phyloP scores from a whole-genome alignment of 2,888 invertebrate genomes.

The Myopa testacea region DNA sequence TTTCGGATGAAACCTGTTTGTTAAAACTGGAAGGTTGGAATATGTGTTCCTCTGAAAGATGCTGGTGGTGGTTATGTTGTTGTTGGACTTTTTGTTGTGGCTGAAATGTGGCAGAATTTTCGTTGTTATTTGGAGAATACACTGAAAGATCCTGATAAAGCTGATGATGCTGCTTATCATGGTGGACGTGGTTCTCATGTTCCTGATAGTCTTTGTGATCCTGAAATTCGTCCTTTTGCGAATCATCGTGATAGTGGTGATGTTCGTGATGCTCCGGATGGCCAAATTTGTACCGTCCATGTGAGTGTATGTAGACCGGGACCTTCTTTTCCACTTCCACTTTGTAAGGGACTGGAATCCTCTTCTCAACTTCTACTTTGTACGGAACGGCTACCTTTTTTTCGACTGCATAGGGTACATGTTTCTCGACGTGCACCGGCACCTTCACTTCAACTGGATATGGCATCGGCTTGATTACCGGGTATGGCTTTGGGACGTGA shows the following conservation, averaged over 20 bases:
- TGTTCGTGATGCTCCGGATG: slow-evolving; percentile 40
- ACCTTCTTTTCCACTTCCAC: slow-evolving; percentile 67
- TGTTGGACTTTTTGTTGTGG: not conserved
- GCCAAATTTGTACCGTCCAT: slow-evolving; percentile 66
- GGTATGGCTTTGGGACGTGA: slow-evolving; percentile 71
- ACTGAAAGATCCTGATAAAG: slow-evolving; percentile 47
- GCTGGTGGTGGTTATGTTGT: slow-evolving; percentile 9
- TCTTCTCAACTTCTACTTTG: slow-evolving; percentile 54
- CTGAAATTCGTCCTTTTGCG: slow-evolving; percentile 27
- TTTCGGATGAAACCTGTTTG: slow-evolving; percentile 21
- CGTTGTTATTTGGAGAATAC: slow-evolving; percentile 50
- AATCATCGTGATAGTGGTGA: slow-evolving; percentile 24
- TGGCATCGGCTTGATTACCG: slow-evolving; percentile 71
- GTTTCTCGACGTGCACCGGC: slow-evolving; percentile 63
- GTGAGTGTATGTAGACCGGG: slow-evolving; percentile 62
- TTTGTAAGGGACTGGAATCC: slow-evolving; percentile 66
- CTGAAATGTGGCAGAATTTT: slow-evolving; percentile 45
- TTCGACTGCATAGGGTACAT: slow-evolving; percentile 68
- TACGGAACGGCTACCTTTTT: slow-evolving; percentile 66
- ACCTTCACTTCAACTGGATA: slow-evolving; percentile 60
- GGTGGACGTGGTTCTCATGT: slow-evolving; percentile 43
- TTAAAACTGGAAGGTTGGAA: slow-evolving; percentile 30
- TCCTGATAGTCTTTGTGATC: slow-evolving; percentile 33
- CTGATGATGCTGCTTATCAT: slow-evolving; percentile 30
- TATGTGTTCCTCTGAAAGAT: slow-evolving; percentile 16